Evolutionary conservation across 1,140 invertebrate species (phyloP).

Genomic region (Gryllus bimaculatus): DNA sequence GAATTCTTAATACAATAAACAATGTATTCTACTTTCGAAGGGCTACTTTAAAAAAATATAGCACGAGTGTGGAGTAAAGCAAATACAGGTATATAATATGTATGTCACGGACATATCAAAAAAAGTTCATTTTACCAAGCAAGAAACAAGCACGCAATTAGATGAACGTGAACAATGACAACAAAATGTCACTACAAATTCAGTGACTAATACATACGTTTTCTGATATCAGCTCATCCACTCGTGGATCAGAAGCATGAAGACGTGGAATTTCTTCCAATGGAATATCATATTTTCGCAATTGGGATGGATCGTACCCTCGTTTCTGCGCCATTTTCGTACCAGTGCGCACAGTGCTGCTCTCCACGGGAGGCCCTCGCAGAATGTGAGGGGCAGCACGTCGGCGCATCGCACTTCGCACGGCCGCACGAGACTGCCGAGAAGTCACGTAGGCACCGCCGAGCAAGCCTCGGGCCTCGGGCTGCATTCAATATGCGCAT

Average conservation of each 20-base stretch:
- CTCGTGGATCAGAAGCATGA: constrained; percentile 31
- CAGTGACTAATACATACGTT: constrained; percentile 29
- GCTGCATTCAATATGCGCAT: no score
- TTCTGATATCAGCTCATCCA: constrained; percentile 31
- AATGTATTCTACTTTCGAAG: background rate
- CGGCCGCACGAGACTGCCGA: background rate
- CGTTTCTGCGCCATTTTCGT: constrained; percentile 27
- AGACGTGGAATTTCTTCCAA: constrained; percentile 33
- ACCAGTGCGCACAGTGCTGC: constrained; percentile 10
- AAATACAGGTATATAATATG: background rate
- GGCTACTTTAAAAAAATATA: background rate
- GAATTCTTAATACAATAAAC: no score
- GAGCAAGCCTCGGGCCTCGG: no score
- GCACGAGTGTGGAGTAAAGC: background rate
- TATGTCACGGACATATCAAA: background rate
- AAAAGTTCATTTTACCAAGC: background rate
- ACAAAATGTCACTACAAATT: background rate
- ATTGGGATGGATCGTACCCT: constrained; percentile 31
- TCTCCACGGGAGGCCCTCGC: no score
- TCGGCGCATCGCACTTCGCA: background rate
- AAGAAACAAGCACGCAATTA: background rate
- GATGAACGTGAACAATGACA: background rate
- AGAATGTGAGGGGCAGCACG: background rate
- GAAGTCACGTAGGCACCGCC: background rate
- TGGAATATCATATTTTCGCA: constrained; percentile 33